Conservation (phyloP, 2,888 invertebrate genomes). For the Chloroclystis v-ata region DNA sequence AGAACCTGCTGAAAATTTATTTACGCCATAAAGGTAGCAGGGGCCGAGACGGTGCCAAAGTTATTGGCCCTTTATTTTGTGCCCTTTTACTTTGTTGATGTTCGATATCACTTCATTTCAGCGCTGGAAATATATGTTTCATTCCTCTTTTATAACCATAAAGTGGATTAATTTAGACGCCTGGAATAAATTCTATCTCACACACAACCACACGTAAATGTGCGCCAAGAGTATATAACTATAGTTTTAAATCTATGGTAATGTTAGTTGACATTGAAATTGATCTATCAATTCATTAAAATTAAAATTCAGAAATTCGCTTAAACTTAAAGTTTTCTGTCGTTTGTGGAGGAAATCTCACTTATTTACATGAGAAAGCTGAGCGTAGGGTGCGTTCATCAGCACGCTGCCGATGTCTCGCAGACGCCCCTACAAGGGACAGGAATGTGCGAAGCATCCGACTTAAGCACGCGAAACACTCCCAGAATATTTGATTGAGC, state of each 20-base stretch:
- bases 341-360: constrained; percentile 60
- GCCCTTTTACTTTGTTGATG: constrained; percentile 18
- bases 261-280: no score
- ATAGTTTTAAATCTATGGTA: no score
- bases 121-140: constrained; percentile 3
- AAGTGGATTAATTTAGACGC: neutral
- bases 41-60: constrained; percentile 15
- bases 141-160: neutral
- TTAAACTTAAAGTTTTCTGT: constrained; percentile 54
- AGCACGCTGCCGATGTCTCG: constrained; percentile 40
- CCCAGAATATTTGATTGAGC: constrained; percentile 65
- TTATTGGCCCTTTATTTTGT: constrained; percentile 23
- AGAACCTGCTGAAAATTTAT: constrained; percentile 24
- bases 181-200: no score
- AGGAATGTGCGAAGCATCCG: constrained; percentile 64
- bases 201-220: no score
- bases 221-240: no score
- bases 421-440: constrained; percentile 58
- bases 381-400: constrained; percentile 45
- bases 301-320: no score
- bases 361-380: constrained; percentile 70
- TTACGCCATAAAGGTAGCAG: constrained; percentile 24
- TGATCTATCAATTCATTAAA: no score
- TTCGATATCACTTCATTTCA: constrained; percentile 16
- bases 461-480: constrained; percentile 55